Conservation (phyloP, 2,888 invertebrate genomes). For the Drosophila vallismaia region DNA sequence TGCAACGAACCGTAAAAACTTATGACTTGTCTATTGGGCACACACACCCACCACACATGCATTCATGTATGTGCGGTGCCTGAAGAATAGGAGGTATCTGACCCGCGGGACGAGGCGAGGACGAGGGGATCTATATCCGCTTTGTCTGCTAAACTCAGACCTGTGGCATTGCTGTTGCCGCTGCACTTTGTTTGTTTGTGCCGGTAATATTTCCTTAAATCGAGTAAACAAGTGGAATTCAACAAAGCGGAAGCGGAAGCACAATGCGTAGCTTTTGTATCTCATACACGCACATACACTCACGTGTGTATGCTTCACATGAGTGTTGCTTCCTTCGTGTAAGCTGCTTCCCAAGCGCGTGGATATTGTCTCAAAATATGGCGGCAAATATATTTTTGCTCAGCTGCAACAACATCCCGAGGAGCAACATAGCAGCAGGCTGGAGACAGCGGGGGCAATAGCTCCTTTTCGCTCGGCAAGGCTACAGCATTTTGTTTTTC, state of each 20-base stretch:
- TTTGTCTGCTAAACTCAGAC: slow-evolving; percentile 24
- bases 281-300: slow-evolving; percentile 32
- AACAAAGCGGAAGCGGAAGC: slow-evolving; percentile 80
- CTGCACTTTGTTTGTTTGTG: slow-evolving; percentile 79
- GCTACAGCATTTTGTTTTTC: slow-evolving; percentile 65
- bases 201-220: slow-evolving; percentile 80
- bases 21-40: slow-evolving; percentile 75
- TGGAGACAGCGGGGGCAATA: too few species aligned
- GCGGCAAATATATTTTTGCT: slow-evolving; percentile 75
- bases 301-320: slow-evolving; percentile 12
- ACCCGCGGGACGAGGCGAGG: slow-evolving; percentile 26
- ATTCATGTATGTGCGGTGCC: not conserved
- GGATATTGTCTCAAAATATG: slow-evolving; percentile 79
- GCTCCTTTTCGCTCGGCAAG: slow-evolving; percentile 7
- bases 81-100: slow-evolving; percentile 1
- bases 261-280: slow-evolving; percentile 71
- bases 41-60: slow-evolving; percentile 11
- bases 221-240: slow-evolving; percentile 80
- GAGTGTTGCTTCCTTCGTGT: slow-evolving; percentile 34
- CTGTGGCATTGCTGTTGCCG: slow-evolving; percentile 43
- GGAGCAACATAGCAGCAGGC: too few species aligned
- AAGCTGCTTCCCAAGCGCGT: slow-evolving; percentile 33
- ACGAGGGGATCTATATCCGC: slow-evolving; percentile 39
- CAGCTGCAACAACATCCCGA: slow-evolving; percentile 57
- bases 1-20: slow-evolving; percentile 77